Base-by-base conservation (phyloP, 2,113 vertebrate species). In the Pandion haliaetus region DNA sequence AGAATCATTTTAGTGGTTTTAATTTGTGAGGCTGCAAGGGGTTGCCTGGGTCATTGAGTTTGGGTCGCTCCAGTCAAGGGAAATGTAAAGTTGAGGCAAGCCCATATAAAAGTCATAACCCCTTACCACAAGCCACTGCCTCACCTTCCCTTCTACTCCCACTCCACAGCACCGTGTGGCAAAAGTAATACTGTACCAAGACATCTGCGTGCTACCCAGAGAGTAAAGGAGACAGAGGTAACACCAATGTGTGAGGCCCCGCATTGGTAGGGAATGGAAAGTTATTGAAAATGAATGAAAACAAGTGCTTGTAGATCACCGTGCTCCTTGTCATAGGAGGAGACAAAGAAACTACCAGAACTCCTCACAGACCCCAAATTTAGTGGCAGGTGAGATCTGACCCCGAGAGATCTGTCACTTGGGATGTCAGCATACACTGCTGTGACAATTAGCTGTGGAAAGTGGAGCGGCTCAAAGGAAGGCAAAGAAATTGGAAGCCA, bases 101-200 rank as follows among this genome's bases (percentile, higher is more conserved):
- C 49, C 16, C 85, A 1, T 4, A 23, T 61, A 5, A n/a, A 20
- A 78, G 45, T 29, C 47, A 57, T 28, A 4, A 55, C 5, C 5
- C 26, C 19, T 18, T 45, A 38, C 72, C 76, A 12, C 47, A 42
- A 25, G 59, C 8, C 42, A 5, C 34, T 5, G 36, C 18, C 21
- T 47, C 52, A 3, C 19, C 5, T 29, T 50, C 40, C 47, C 10
- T 83, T 32, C 36, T 18, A 10, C 44, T 71, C 23, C 23, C 12
- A 1, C 20, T 20, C 36, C 72, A 24, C 38, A 34, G 55, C 52
- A 16, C 34, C 3, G 0, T 6, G 58, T 45, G 54, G 29, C 10
- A 18, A 1, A 31, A 18, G 42, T 17, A 2, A 17, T 32, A 15
- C n/a, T 23, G 38, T 23, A 2, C 28, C n/a, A 2, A 1, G 26